Percentiles rank a stretch among this genome's conserved stretches.
These are phyloP conservation scores for Pherbina coryleti DNA, from an alignment of 2,888 invertebrate genomes.

Conservation along the genomic window DNA sequence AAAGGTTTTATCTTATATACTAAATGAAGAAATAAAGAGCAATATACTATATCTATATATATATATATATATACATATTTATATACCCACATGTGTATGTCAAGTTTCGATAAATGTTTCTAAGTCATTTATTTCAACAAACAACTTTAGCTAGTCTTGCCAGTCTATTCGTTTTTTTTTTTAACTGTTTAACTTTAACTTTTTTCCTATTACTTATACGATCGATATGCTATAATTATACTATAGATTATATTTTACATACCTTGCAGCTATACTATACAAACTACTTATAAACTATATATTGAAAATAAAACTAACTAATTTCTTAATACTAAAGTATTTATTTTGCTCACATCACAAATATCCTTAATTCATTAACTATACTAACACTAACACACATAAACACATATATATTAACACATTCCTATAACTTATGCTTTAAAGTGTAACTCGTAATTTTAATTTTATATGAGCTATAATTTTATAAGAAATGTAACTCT, in stretches of 20 bases:
- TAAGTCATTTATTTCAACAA: constrained; percentile 12
- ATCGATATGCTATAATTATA: constrained; percentile 2
- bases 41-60: constrained; percentile 3
- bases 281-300: not conserved
- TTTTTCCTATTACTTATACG: not conserved
- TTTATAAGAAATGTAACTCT: not conserved
- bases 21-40: constrained; percentile 11
- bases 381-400: not conserved
- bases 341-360: not conserved
- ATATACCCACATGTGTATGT: not conserved
- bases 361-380: not conserved
- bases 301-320: not conserved
- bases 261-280: not conserved
- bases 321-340: not conserved
- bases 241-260: not conserved
- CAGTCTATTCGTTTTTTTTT: not conserved
- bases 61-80: not conserved
- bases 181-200: not conserved
- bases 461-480: not conserved
- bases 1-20: constrained; percentile 15
- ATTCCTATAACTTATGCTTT: constrained; percentile 29
- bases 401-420: constrained; percentile 16
- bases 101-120: not conserved
- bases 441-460: not conserved
- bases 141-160: constrained; percentile 26